Percentiles rank a stretch among this genome's conserved stretches.
These are phyloP conservation scores for Mormyrops attenuatus DNA, from an alignment of 2,797 vertebrate genomes.

Conservation along the genomic window DNA sequence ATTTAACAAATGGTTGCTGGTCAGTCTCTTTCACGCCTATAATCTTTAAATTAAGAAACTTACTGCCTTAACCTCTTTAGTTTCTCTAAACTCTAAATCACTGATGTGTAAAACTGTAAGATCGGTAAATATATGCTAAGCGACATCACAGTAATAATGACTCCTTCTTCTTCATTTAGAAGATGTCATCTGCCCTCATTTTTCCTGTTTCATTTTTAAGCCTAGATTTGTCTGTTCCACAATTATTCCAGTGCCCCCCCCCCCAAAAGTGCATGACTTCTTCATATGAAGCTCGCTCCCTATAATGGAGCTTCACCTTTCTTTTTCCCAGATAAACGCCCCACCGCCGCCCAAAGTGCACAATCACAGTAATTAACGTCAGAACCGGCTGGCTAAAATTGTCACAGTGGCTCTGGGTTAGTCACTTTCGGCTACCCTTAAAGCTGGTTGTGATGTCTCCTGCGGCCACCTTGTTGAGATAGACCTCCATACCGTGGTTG, in stretches of 20 bases:
- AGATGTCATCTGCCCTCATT: background rate
- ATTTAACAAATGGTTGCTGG: background rate
- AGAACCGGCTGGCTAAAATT: background rate
- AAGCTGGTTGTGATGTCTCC: background rate
- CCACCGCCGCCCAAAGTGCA: background rate
- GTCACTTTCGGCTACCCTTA: background rate
- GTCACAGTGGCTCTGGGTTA: background rate
- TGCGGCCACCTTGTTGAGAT: background rate
- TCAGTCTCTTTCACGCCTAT: background rate
- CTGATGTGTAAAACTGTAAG: background rate
- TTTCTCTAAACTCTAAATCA: background rate
- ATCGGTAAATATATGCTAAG: background rate
- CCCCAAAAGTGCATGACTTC: background rate
- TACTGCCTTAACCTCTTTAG: background rate
- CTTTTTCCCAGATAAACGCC: background rate
- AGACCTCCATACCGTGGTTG: background rate
- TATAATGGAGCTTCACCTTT: background rate
- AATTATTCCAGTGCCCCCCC: background rate
- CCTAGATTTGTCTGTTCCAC: background rate
- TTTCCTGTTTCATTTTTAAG: background rate
- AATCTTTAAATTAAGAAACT: background rate
- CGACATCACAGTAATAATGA: background rate
- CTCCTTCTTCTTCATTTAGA: background rate
- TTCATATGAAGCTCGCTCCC: background rate
- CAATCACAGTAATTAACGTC: background rate